phyloP scores from a whole-genome alignment of 2,797 vertebrate species.

The Mormyrops attenuatus region DNA sequence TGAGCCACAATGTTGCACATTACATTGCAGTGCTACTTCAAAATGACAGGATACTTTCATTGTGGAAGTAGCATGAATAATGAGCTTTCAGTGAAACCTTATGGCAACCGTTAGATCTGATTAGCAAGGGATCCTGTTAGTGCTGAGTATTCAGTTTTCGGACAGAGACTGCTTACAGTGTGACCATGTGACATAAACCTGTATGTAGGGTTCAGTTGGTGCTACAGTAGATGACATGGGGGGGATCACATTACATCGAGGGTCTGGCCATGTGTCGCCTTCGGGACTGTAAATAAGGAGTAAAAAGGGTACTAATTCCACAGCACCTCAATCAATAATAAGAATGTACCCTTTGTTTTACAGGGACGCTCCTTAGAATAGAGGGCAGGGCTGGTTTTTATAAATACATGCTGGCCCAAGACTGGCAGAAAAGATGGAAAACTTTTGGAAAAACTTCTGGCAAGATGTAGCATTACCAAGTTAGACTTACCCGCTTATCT shows the following conservation, averaged over 20 bases:
- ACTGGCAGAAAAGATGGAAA: not conserved
- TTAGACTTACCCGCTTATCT: conserved; percentile 5
- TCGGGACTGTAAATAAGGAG: not conserved
- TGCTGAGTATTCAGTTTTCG: not conserved
- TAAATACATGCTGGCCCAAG: not conserved
- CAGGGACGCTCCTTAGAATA: not conserved
- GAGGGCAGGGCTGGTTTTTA: conserved; percentile 14
- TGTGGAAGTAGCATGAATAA: not conserved
- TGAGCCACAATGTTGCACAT: not conserved
- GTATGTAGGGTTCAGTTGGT: not conserved
- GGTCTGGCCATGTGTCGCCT: not conserved
- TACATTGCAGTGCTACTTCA: not conserved
- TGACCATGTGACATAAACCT: not conserved
- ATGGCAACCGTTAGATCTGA: not conserved
- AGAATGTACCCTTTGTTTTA: not conserved
- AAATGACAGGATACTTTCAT: not conserved
- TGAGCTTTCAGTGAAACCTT: not conserved
- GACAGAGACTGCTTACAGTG: not conserved
- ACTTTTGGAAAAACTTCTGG: conserved; percentile 17
- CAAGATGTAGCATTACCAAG: not conserved
- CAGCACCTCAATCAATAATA: not conserved
- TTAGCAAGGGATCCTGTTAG: not conserved
- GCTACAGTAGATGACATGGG: not conserved
- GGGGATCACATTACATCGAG: not conserved
- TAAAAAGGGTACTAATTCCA: not conserved